Conservation (phyloP, 2,888 invertebrate genomes). For the Trissolcus brochymenae region DNA sequence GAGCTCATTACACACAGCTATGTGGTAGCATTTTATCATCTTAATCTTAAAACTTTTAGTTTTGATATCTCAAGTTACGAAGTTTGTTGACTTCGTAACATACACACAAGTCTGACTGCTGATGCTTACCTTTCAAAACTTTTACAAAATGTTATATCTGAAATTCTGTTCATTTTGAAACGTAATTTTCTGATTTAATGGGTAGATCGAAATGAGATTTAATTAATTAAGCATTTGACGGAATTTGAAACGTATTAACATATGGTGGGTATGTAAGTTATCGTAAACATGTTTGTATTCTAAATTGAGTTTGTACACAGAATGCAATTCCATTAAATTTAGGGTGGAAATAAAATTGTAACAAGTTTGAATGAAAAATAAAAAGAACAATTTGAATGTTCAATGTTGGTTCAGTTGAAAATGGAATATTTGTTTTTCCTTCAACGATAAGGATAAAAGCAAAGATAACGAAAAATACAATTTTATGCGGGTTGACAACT, state of each 20-base stretch:
- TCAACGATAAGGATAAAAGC: constrained; percentile 47
- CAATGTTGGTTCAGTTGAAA: constrained; percentile 44
- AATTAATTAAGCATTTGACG: too few species aligned
- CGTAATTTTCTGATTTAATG: not conserved
- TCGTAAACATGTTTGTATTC: too few species aligned
- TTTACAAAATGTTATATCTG: constrained; percentile 6
- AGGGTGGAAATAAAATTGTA: not conserved
- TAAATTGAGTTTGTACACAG: too few species aligned
- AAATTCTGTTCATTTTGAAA: not conserved
- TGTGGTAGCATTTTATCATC: constrained; percentile 22
- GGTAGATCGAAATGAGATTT: too few species aligned
- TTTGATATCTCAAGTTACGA: constrained; percentile 13
- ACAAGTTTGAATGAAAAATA: too few species aligned
- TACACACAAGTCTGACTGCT: not conserved
- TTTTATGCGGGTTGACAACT: constrained; percentile 50
- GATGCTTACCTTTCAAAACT: constrained; percentile 4
- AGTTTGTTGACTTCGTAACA: constrained; percentile 19
- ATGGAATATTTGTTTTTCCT: constrained; percentile 41
- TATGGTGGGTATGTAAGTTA: too few species aligned
- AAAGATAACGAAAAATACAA: constrained; percentile 46
- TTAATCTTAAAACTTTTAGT: constrained; percentile 10
- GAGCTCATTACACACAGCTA: constrained; percentile 5
- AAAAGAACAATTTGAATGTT: too few species aligned
- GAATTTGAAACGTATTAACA: too few species aligned
- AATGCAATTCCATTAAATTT: too few species aligned